These are phyloP conservation scores for Sericinus montela DNA, from an alignment of 2,888 invertebrate genomes.

Conservation along the genomic window DNA sequence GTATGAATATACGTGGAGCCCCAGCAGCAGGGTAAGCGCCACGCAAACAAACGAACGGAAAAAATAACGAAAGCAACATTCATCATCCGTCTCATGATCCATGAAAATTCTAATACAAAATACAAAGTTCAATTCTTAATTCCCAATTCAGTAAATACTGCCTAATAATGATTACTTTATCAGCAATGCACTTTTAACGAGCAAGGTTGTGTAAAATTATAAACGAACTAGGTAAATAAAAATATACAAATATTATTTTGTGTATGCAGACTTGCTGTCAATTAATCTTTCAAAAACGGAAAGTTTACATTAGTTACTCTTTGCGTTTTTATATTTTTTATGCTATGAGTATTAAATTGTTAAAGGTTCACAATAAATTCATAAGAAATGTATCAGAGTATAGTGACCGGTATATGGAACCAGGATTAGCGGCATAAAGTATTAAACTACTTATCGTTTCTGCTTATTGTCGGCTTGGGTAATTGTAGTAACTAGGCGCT, in stretches of 20 bases:
- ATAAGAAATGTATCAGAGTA: no score
- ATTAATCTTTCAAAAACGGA: no score
- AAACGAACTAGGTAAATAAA: neutral
- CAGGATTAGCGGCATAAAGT: no score
- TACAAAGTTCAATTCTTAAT: neutral
- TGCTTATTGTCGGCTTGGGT: no score
- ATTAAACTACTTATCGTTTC: no score
- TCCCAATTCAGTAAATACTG: neutral
- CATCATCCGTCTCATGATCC: slow-evolving; percentile 41
- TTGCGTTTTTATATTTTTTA: no score
- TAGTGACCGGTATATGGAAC: no score
- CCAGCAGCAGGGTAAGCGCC: slow-evolving; percentile 48
- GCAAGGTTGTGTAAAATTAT: neutral
- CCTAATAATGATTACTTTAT: no score
- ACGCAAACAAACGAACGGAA: slow-evolving; percentile 60
- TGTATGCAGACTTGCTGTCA: neutral
- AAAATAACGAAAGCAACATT: slow-evolving; percentile 35
- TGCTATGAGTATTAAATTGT: no score
- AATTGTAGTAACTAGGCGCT: no score
- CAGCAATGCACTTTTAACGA: neutral
- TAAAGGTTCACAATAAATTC: no score
- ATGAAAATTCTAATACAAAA: slow-evolving; percentile 30
- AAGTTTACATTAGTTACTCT: no score
- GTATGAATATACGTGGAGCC: slow-evolving; percentile 55
- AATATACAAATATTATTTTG: neutral